Percentiles rank a stretch among this genome's conserved stretches.
Evolutionary conservation across 2,113 vertebrate species (phyloP).

Genomic region (Penelope pileata): DNA sequence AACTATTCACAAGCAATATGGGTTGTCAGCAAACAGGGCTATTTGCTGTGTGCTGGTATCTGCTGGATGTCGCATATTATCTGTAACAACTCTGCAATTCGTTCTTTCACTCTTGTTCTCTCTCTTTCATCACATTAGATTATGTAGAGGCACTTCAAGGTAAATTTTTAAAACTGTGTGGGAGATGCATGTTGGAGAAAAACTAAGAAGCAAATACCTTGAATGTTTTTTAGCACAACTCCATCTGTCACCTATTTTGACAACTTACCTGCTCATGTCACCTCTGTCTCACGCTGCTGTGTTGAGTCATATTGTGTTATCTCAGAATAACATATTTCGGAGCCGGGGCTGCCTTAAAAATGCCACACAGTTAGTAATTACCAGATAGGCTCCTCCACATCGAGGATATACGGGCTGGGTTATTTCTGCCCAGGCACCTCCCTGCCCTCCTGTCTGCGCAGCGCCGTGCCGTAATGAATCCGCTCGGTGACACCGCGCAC

Average conservation of each 20-base stretch:
- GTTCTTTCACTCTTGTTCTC: slow-evolving; percentile 46
- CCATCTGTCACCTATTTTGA: slow-evolving; percentile 63
- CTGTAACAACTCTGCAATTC: slow-evolving; percentile 62
- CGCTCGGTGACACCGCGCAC: neutral
- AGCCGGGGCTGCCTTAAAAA: slow-evolving; percentile 40
- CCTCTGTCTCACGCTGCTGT: slow-evolving; percentile 11
- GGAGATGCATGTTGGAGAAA: slow-evolving; percentile 29
- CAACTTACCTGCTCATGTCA: slow-evolving; percentile 65
- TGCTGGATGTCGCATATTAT: slow-evolving; percentile 45
- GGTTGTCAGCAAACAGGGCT: slow-evolving; percentile 65
- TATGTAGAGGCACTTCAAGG: slow-evolving; percentile 70
- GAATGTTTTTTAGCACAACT: slow-evolving; percentile 56
- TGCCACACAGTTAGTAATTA: neutral
- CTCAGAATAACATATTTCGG: slow-evolving; percentile 31
- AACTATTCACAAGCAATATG: slow-evolving; percentile 60
- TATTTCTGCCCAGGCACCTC: neutral
- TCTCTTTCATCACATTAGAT: slow-evolving; percentile 71
- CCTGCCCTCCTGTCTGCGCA: neutral
- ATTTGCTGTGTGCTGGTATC: slow-evolving; percentile 58
- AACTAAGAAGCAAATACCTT: slow-evolving; percentile 55
- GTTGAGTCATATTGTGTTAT: slow-evolving; percentile 52
- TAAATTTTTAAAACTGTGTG: slow-evolving; percentile 66
- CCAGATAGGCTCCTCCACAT: neutral
- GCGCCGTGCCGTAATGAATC: neutral
- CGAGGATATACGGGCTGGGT: neutral